phyloP scores from a whole-genome alignment of 2,888 invertebrate genomes.

The Campaea margaritaria region DNA sequence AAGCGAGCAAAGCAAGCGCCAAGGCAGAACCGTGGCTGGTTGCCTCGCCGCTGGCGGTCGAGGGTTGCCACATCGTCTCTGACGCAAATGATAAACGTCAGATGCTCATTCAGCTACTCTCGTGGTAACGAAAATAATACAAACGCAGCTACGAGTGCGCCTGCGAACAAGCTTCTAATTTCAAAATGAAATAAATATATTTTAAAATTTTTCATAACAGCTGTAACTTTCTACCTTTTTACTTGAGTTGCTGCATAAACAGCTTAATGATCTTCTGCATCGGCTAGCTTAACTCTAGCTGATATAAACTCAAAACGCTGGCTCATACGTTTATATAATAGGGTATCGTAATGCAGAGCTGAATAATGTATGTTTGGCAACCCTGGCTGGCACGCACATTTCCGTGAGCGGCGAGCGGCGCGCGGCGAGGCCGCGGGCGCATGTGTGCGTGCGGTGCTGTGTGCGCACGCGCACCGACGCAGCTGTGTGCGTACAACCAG shows the following conservation, averaged over 20 bases:
- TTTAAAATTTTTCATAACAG: not conserved
- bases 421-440: slow-evolving; percentile 73
- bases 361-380: slow-evolving; percentile 47
- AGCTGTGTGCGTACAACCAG: slow-evolving; percentile 77
- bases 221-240: not conserved
- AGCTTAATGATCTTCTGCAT: not conserved
- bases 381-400: slow-evolving; percentile 79
- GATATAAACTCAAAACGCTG: slow-evolving; percentile 21
- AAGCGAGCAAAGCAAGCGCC: slow-evolving; percentile 52
- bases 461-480: slow-evolving; percentile 47
- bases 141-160: no score
- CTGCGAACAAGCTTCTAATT: not conserved
- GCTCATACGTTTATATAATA: slow-evolving; percentile 43
- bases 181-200: no score
- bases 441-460: slow-evolving; percentile 58
- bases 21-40: slow-evolving; percentile 47
- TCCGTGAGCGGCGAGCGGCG: slow-evolving; percentile 78
- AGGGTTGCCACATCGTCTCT: slow-evolving; percentile 38
- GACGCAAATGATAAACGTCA: slow-evolving; percentile 19
- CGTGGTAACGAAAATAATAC: no score
- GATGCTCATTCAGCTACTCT: not conserved
- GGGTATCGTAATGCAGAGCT: slow-evolving; percentile 39
- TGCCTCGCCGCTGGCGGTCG: slow-evolving; percentile 16
- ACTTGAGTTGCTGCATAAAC: not conserved
- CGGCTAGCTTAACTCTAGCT: not conserved